Conservation (phyloP, 2,113 vertebrate species). For the Arvicanthis niloticus region DNA sequence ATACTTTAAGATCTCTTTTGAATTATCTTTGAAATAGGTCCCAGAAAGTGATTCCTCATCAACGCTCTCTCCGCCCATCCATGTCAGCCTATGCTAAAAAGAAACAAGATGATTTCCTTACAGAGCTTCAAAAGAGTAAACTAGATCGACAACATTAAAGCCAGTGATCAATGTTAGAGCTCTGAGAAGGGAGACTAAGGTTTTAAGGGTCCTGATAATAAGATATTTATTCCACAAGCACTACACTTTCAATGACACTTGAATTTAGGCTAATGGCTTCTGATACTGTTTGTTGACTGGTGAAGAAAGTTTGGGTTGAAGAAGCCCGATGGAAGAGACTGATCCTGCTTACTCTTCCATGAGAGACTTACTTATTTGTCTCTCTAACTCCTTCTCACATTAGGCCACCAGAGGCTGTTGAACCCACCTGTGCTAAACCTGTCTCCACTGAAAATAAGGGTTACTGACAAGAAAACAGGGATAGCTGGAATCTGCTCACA, state of each 20-base stretch:
- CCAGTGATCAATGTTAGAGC: neutral
- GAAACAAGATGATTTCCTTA: neutral
- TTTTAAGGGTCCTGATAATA: neutral
- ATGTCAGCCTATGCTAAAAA: slow-evolving; percentile 2
- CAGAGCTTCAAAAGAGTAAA: neutral
- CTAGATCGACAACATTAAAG: neutral
- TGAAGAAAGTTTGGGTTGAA: neutral
- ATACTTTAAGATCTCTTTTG: neutral
- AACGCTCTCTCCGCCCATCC: neutral
- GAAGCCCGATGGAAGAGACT: neutral
- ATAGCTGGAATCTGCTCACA: neutral
- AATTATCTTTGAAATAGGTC: neutral
- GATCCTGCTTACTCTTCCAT: neutral
- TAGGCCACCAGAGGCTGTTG: slow-evolving; percentile 37
- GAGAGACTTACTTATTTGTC: neutral
- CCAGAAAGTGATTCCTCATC: neutral
- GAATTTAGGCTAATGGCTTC: slow-evolving; percentile 1
- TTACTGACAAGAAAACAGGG: neutral
- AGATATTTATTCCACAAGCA: neutral
- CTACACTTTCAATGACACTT: neutral
- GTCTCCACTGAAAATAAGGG: slow-evolving; percentile 50
- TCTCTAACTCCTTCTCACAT: slow-evolving; percentile 56
- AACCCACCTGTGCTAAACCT: slow-evolving; percentile 31
- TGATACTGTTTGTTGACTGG: neutral
- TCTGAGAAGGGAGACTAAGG: neutral